Evolutionary conservation across 2,888 invertebrate species (phyloP).

Genomic region (Panzeria rudis): DNA sequence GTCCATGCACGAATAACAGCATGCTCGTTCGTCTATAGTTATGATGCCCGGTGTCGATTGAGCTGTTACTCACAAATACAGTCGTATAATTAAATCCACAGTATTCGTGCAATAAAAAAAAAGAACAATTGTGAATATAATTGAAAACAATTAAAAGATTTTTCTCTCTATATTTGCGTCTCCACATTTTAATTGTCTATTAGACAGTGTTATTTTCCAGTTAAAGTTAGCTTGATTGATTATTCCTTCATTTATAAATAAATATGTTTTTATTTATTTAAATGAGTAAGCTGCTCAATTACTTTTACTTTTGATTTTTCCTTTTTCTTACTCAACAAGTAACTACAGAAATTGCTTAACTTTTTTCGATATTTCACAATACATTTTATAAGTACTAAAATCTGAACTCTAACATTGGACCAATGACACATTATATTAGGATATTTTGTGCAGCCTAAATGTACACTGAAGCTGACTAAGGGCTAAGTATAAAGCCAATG

Average conservation of each 20-base stretch:
- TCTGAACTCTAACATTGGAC: too few relatives aligned
- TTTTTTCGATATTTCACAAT: too few relatives aligned
- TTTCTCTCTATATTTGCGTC: background rate
- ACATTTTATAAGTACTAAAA: too few relatives aligned
- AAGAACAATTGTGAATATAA: constrained; percentile 21
- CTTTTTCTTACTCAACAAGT: too few relatives aligned
- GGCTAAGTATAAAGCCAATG: too few relatives aligned
- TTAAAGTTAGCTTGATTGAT: constrained; percentile 26
- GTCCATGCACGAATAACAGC: too few relatives aligned
- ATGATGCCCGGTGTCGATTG: background rate
- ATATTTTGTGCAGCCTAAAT: too few relatives aligned
- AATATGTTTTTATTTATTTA: constrained; percentile 32
- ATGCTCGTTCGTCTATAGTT: background rate
- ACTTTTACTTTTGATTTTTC: background rate
- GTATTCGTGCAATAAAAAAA: constrained; percentile 21
- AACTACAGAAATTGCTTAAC: too few relatives aligned
- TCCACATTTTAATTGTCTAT: constrained; percentile 15
- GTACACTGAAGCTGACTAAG: too few relatives aligned
- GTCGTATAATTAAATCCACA: constrained; percentile 11
- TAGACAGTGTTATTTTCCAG: constrained; percentile 15
- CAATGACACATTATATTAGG: too few relatives aligned
- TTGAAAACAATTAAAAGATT: constrained; percentile 50
- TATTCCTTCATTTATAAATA: constrained; percentile 2
- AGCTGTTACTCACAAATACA: constrained; percentile 11
- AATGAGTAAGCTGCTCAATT: background rate